phyloP scores from a whole-genome alignment of 2,797 vertebrate species.

The Chromobotia macracanthus region DNA sequence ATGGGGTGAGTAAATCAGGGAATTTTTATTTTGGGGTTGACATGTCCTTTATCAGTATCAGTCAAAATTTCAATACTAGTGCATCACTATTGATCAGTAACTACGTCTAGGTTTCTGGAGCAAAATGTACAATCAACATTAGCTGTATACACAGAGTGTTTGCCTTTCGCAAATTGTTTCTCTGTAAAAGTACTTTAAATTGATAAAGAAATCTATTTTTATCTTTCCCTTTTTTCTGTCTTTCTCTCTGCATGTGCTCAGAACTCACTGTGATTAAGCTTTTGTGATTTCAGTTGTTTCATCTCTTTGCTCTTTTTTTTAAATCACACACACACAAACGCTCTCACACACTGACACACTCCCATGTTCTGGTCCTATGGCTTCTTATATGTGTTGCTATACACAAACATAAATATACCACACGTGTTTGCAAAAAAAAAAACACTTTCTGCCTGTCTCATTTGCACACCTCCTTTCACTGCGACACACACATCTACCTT shows the following conservation, averaged over 20 bases:
- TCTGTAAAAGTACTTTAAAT: not conserved
- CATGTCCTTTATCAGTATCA: no score
- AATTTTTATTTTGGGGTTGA: no score
- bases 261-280: conserved; percentile 58
- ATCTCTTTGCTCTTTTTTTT: conserved; percentile 36
- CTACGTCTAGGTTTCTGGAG: no score
- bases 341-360: conserved; percentile 6
- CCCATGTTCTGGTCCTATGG: not conserved
- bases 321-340: conserved; percentile 4
- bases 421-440: not conserved
- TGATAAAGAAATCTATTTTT: not conserved
- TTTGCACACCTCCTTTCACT: not conserved
- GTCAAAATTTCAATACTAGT: no score
- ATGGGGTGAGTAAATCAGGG: no score
- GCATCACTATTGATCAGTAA: not conserved
- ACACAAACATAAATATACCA: conserved; percentile 9
- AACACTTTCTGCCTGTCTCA: not conserved
- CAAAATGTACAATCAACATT: no score
- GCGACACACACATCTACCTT: conserved; percentile 54
- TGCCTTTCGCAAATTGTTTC: not conserved
- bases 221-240: not conserved
- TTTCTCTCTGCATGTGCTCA: conserved; percentile 67
- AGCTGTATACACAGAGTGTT: not conserved
- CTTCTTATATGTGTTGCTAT: conserved; percentile 13
- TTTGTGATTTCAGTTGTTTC: conserved; percentile 51